phyloP scores from a whole-genome alignment of 37 sponge, comb jelly and placozoan genomes.

The Agelas oroides region DNA sequence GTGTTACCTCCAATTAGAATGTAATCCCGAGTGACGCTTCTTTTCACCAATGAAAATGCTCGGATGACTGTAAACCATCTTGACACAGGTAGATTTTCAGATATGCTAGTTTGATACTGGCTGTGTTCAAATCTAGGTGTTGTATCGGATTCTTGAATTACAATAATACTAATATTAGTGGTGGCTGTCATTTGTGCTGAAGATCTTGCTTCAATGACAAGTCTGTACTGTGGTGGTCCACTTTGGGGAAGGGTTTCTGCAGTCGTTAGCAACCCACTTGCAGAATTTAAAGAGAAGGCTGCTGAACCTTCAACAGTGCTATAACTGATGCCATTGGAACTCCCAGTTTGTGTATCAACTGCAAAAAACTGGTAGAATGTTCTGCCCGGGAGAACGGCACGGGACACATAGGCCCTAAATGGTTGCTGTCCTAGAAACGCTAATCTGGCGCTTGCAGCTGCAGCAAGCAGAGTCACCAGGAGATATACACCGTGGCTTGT shows the following conservation, averaged over 20 bases:
- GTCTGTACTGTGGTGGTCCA: slow-evolving; percentile 17
- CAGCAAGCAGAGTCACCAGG: too few relatives aligned
- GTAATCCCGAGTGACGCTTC: background rate
- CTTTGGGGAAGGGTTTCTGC: too few relatives aligned
- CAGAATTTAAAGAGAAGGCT: background rate
- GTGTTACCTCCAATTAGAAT: slow-evolving; percentile 49
- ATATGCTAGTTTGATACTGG: background rate
- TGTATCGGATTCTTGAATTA: slow-evolving; percentile 21
- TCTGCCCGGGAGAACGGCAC: slow-evolving; percentile 1
- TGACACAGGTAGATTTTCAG: slow-evolving; percentile 21
- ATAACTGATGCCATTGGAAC: slow-evolving; percentile 13
- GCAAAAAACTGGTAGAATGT: slow-evolving; percentile 54
- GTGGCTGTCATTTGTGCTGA: background rate
- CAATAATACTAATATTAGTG: slow-evolving; percentile 19
- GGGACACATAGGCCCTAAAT: slow-evolving; percentile 41
- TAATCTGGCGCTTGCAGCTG: background rate
- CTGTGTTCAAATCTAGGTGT: slow-evolving; percentile 48
- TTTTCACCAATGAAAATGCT: slow-evolving; percentile 13
- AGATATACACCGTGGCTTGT: too few relatives aligned
- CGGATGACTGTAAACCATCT: slow-evolving; percentile 11
- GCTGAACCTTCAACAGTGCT: background rate
- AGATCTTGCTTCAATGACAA: slow-evolving; percentile 33
- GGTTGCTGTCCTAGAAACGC: slow-evolving; percentile 58
- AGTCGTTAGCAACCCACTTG: background rate
- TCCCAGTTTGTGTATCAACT: background rate